phyloP scores from a whole-genome alignment of 2,113 vertebrate species.

The Egretta garzetta region DNA sequence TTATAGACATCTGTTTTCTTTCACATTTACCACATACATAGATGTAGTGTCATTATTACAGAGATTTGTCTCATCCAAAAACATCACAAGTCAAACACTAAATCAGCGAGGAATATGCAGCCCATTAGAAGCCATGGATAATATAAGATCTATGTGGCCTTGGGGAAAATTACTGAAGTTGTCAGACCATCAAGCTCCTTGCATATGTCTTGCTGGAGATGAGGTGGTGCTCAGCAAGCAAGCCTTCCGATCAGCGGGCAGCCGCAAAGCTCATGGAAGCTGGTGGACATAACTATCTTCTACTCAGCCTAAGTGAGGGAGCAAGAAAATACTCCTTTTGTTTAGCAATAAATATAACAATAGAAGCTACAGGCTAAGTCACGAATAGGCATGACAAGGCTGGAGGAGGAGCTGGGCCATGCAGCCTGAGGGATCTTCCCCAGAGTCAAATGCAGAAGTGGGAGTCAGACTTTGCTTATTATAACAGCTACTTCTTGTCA shows the following conservation, averaged over 20 bases:
- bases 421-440: constrained; percentile 11
- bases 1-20: constrained; percentile 60
- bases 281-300: neutral
- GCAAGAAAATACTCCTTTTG: constrained; percentile 17
- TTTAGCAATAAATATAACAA: constrained; percentile 57
- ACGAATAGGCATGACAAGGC: constrained; percentile 15
- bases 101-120: constrained; percentile 37
- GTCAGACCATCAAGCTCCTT: neutral
- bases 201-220: neutral
- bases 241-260: neutral
- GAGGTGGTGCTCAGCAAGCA: neutral
- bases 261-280: neutral
- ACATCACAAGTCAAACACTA: constrained; percentile 37
- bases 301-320: neutral
- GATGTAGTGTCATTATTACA: constrained; percentile 41
- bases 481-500: neutral
- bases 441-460: neutral
- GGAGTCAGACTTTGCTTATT: neutral
- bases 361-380: constrained; percentile 51
- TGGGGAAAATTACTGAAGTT: neutral
- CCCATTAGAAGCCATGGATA: neutral
- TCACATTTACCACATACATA: constrained; percentile 57
- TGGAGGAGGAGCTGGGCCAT: neutral
- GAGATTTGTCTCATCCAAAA: constrained; percentile 55
- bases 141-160: neutral